Conservation (phyloP, 2,113 vertebrate species). For the Agapornis roseicollis region DNA sequence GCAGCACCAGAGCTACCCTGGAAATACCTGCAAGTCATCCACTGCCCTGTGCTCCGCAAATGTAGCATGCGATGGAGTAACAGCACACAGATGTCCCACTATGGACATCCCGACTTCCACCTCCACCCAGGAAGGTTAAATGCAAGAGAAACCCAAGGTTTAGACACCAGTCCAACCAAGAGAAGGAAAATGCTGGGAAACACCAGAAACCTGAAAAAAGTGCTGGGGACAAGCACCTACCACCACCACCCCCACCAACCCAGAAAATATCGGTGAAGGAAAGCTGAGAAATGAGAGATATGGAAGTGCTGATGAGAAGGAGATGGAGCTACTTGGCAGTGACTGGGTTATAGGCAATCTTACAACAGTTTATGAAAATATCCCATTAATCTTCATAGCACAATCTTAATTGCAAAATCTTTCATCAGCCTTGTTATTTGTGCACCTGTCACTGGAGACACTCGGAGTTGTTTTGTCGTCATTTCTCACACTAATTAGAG, state of each 20-base stretch:
- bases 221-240: background rate
- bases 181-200: background rate
- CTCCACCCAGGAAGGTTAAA: background rate
- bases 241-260: background rate
- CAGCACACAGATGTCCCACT: fast-evolving
- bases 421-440: conserved; percentile 75
- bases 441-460: conserved; percentile 75
- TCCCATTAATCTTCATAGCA: conserved; percentile 75
- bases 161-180: background rate
- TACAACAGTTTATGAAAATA: conserved; percentile 72
- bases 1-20: background rate
- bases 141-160: background rate
- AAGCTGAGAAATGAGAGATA: background rate
- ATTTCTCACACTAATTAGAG: conserved; percentile 75
- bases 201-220: background rate
- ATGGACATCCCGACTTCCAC: background rate
- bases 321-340: background rate
- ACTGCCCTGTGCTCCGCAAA: background rate
- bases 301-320: background rate
- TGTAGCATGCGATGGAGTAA: fast-evolving
- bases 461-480: conserved; percentile 63
- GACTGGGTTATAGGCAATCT: conserved; percentile 59
- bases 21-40: background rate
- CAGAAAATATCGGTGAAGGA: background rate
- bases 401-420: conserved; percentile 78